These are phyloP conservation scores for Pomatorhinus ruficollis DNA, from an alignment of 2,113 vertebrate species.

Conservation along the genomic window DNA sequence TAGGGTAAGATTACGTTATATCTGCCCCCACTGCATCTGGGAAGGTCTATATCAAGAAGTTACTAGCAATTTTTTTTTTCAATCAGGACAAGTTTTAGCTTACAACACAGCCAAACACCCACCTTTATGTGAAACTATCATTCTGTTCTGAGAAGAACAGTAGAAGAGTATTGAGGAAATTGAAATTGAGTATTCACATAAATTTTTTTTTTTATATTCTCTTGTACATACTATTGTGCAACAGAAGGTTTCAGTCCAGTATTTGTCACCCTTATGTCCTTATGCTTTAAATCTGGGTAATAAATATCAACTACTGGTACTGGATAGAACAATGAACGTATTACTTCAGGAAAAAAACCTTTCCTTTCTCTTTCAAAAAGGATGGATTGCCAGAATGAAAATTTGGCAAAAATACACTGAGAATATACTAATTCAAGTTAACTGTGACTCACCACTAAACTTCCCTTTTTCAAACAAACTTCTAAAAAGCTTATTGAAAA, in stretches of 20 bases:
- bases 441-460: not conserved
- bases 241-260: not conserved
- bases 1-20: not conserved
- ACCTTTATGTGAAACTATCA: not conserved
- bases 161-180: not conserved
- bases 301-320: not conserved
- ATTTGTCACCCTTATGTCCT: not conserved
- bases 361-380: not conserved
- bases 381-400: not conserved
- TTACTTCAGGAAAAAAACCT: not conserved
- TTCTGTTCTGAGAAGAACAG: not conserved
- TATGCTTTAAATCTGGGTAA: not conserved
- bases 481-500: not conserved
- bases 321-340: not conserved
- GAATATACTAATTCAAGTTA: not conserved
- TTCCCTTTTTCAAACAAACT: not conserved
- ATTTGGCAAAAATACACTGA: not conserved
- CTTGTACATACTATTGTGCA: not conserved
- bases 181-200: not conserved
- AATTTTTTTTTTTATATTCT: not conserved
- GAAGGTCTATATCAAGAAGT: not conserved
- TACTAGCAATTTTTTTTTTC: not conserved
- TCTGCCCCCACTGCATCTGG: not conserved
- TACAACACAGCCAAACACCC: not conserved
- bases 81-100: not conserved